phyloP scores from a whole-genome alignment of 1,140 invertebrate genomes.

The Brachystomella parvula region DNA sequence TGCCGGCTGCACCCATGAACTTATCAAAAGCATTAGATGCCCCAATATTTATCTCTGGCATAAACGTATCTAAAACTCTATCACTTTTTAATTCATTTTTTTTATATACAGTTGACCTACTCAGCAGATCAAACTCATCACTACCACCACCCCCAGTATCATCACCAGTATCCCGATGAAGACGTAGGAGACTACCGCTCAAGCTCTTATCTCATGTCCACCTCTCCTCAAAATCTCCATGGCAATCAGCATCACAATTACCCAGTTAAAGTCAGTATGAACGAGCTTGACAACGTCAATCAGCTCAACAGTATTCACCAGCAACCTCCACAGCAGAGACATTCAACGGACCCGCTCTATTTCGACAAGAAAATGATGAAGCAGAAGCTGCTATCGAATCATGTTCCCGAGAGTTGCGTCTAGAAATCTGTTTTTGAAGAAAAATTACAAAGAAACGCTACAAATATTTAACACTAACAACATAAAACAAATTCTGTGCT shows the following conservation, averaged over 20 bases:
- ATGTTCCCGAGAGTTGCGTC: constrained; percentile 38
- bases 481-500: too few relatives aligned
- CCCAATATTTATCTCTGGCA: too few relatives aligned
- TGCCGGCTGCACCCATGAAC: too few relatives aligned
- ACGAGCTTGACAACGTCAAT: constrained; percentile 35
- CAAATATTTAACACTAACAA: too few relatives aligned
- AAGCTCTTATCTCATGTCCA: constrained; percentile 16
- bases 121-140: constrained; percentile 1
- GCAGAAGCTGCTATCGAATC: constrained; percentile 35
- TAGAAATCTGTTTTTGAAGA: constrained; percentile 8
- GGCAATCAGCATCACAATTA: constrained; percentile 10
- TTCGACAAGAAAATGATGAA: constrained; percentile 38
- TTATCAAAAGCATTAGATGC: too few relatives aligned
- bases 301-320: constrained; percentile 17
- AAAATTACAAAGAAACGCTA: too few relatives aligned
- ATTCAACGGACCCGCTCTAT: constrained; percentile 30
- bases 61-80: too few relatives aligned
- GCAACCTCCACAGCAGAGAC: constrained; percentile 4
- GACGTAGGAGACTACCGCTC: background rate
- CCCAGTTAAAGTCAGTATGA: constrained; percentile 15
- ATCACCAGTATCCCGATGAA: constrained; percentile 10
- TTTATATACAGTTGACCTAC: background rate
- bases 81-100: too few relatives aligned
- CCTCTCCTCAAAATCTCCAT: constrained; percentile 18
- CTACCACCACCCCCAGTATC: constrained; percentile 13